Conservation (phyloP, 2,797 vertebrate species). For the Pogoniulus pusillus region DNA sequence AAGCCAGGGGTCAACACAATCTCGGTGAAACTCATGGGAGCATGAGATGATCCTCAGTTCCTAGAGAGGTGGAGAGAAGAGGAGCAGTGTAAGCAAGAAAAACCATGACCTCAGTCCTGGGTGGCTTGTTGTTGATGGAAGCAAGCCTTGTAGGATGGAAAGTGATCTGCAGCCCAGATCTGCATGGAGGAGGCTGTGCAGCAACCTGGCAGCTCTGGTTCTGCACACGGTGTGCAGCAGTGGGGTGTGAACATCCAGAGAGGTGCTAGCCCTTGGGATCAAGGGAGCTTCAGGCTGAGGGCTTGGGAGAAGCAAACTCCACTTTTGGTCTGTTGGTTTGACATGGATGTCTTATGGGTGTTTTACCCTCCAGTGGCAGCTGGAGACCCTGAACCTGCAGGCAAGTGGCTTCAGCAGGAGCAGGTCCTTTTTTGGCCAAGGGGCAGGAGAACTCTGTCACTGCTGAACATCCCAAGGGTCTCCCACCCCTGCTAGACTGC, state of each 20-base stretch:
- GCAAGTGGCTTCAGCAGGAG: background rate
- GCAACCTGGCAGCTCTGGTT: background rate
- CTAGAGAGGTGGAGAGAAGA: constrained; percentile 71
- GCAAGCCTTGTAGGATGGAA: background rate
- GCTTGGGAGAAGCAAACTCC: background rate
- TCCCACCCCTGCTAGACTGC: background rate
- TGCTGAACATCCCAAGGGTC: background rate
- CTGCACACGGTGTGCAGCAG: fast-evolving
- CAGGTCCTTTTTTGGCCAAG: background rate
- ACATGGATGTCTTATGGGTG: fast-evolving
- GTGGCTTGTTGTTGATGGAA: background rate
- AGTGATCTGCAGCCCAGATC: background rate
- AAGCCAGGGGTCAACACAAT: constrained; percentile 96
- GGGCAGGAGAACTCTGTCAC: background rate
- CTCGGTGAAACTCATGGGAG: constrained; percentile 93
- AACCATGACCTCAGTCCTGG: background rate
- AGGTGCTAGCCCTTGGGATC: fast-evolving
- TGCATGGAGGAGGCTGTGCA: background rate
- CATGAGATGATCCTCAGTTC: constrained; percentile 96
- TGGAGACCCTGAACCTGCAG: background rate
- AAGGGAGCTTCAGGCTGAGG: background rate
- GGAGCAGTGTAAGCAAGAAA: background rate
- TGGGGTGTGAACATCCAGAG: background rate
- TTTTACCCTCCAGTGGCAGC: background rate
- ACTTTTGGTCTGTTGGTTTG: background rate